Conservation (phyloP, 2,797 vertebrate genomes). For the Eupleurogrammus muticus region DNA sequence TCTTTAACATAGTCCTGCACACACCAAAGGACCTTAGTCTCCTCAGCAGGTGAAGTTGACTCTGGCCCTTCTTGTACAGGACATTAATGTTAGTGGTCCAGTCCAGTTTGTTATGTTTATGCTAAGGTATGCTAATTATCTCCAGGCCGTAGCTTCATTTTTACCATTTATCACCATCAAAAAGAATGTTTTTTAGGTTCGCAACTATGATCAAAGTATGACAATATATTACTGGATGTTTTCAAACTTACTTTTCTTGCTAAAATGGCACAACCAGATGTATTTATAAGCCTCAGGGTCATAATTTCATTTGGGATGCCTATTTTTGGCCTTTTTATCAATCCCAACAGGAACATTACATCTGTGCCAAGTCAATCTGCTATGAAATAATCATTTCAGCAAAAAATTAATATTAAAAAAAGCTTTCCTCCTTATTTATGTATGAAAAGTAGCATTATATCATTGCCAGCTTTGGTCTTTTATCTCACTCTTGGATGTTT, state of each 20-base stretch:
- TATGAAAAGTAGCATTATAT: conserved; percentile 27
- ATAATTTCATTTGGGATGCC: conserved; percentile 54
- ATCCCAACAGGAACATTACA: conserved; percentile 16
- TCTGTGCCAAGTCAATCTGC: conserved; percentile 46
- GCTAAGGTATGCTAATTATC: not conserved
- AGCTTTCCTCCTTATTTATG: conserved; percentile 28
- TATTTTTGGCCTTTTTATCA: conserved; percentile 40
- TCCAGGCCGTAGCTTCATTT: not conserved
- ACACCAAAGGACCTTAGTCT: no score
- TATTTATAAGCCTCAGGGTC: conserved; percentile 34
- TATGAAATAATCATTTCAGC: conserved; percentile 44
- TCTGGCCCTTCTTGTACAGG: no score
- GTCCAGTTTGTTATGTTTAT: no score
- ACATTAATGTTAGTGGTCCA: no score
- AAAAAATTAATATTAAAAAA: conserved; percentile 17
- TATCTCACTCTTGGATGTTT: conserved; percentile 18
- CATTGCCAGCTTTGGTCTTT: conserved; percentile 44
- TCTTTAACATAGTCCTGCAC: no score
- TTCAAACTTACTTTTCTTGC: conserved; percentile 13
- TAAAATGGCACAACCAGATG: conserved; percentile 14
- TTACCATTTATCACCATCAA: no score
- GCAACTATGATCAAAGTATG: no score
- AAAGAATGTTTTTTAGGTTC: no score
- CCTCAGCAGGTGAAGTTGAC: no score
- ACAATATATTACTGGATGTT: no score